Conservation (phyloP, 2,888 invertebrate genomes). For the Pomacea canaliculata region DNA sequence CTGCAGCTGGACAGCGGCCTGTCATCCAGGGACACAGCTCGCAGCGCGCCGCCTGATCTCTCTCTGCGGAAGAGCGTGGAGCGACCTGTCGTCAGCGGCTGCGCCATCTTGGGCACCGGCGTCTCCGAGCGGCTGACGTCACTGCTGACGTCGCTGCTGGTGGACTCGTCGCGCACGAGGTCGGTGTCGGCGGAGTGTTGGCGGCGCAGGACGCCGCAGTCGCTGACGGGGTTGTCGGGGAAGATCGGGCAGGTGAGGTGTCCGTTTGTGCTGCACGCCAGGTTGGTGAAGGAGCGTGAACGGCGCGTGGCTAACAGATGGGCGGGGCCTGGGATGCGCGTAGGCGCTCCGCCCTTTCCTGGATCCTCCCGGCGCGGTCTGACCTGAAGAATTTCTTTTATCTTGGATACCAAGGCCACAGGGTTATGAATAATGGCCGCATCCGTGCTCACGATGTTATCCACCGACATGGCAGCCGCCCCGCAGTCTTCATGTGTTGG, state of each 20-base stretch:
- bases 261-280: neutral
- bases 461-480: constrained; percentile 5
- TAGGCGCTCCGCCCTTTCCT: constrained; percentile 20
- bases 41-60: constrained; percentile 31
- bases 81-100: constrained; percentile 60
- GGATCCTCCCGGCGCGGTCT: constrained; percentile 52
- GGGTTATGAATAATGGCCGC: constrained; percentile 27
- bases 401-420: constrained; percentile 46
- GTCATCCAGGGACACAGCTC: constrained; percentile 40
- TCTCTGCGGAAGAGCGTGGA: constrained; percentile 49
- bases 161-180: constrained; percentile 23
- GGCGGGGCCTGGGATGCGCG: constrained; percentile 20
- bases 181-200: neutral
- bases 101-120: constrained; percentile 52
- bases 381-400: constrained; percentile 56
- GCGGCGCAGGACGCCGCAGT: neutral
- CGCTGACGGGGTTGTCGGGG: neutral
- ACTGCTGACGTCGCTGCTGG: constrained; percentile 31
- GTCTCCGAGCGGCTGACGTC: constrained; percentile 46
- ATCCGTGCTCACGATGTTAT: constrained; percentile 22
- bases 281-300: neutral
- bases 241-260: neutral
- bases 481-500: neutral
- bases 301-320: constrained; percentile 4
- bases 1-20: constrained; percentile 5